Evolutionary conservation across 2,888 invertebrate species (phyloP), one percentile per base, ranked within the genome.

Genomic region (Caenorhabditis sp.): DNA sequence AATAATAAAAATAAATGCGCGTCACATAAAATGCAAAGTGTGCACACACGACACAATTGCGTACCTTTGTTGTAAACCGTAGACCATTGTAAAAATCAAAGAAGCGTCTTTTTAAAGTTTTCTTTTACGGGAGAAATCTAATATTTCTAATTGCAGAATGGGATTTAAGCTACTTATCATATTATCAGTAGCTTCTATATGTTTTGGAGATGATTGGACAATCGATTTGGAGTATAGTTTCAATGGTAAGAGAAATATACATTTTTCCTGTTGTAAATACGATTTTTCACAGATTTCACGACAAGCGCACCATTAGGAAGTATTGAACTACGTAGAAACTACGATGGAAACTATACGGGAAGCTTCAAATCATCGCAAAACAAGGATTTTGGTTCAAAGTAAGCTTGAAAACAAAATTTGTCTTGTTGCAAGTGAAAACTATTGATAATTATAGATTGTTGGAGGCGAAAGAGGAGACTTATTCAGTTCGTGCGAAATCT

Each of bases 311-410:
- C 76, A 23, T 58, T 82, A n/a, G 83, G 83, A 57, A 68, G n/a
- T 17, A 73, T 83, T 20, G 76, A 77, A 56, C 57, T 83, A 63
- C 56, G 71, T 21, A 59, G 70, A 5, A 31, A 63, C 27, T 76
- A 74, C 57, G 83, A 83, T 59, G 84, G 83, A 20, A 84, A 84
- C 63, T 83, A 67, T 59, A 81, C 84, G n/a, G 84, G 82, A 50
- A 62, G 63, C 1, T 84, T 82, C 67, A 74, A 71, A 64, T 62
- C 70, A 23, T 21, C 59, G 4, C 58, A 63, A 27, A 63, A 72
- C 8, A 57, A 57, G 14, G 49, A n/a, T 26, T 76, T 69, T 61
- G 71, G 71, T 10, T 50, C 67, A 64, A 69, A 54, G 67, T 76
- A 25, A 49, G 49, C 5, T 49, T 49, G 27, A 26, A 20, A 21